Conservation (phyloP, 2,888 invertebrate genomes). For the Acleris laterana region DNA sequence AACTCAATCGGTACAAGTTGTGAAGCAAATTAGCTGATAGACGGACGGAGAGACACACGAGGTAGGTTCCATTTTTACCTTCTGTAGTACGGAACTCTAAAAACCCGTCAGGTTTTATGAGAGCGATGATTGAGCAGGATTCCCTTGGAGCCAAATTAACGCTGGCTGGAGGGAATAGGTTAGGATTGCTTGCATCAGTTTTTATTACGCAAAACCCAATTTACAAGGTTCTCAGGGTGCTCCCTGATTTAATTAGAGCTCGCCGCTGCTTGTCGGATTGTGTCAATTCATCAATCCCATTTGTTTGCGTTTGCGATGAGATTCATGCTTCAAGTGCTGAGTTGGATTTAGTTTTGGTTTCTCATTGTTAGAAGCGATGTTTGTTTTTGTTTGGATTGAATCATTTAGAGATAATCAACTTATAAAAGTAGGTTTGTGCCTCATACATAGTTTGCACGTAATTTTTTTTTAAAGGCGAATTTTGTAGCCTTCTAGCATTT, state of each 20-base stretch:
- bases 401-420: no score
- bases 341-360: neutral
- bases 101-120: conserved; percentile 42
- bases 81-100: conserved; percentile 9
- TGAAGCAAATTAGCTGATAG: no score
- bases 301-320: neutral
- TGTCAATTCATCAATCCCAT: conserved; percentile 13
- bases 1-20: no score
- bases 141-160: conserved; percentile 37
- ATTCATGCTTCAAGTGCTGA: neutral
- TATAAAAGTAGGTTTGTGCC: no score
- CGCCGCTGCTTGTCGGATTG: neutral
- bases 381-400: neutral
- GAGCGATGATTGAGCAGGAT: conserved; percentile 56
- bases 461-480: no score
- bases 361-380: neutral
- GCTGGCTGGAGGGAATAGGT: neutral
- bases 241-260: conserved; percentile 12
- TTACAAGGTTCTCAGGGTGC: neutral
- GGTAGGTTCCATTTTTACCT: no score
- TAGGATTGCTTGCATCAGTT: conserved; percentile 17
- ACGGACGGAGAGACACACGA: no score
- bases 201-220: conserved; percentile 9
- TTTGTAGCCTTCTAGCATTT: no score
- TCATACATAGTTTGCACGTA: no score